Evolutionary conservation across 1,140 invertebrate genomes (phyloP), one percentile per base, ranked within the genome.

Genomic region (Drosophila persimilis): DNA sequence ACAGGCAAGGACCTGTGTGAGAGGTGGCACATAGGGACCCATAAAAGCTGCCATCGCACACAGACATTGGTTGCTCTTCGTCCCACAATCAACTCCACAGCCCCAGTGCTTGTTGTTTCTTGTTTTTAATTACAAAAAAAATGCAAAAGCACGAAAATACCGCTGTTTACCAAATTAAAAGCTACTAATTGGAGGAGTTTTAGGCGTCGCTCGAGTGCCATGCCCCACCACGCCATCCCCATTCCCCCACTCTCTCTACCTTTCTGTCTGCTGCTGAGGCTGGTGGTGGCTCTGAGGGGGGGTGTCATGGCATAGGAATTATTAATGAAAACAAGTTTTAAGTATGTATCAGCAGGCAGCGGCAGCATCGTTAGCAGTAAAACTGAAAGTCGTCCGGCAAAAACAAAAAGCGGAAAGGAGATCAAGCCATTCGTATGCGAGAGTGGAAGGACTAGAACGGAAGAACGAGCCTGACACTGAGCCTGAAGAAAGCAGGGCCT

Each of bases 141-240:
- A 88, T 86, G 81, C 81, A 81, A 86, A 88, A 75, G 81, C 81
- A 86, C 81, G 81, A 86, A 88, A 88, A 88, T 81, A 83, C 83
- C 79, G 81, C 81, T 88, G 81, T 86, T 86, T 86, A 86, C 81
- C 81, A 86, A 86, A 86, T 86, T 86, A 86, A 86, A 86, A 81
- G 81, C 81, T 86, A 88, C 81, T 86, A 86, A 86, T 86, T 86
- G 81, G 81, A 86, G 83, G 83, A 86, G 81, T 81, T 86, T 86
- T 39, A 39, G 86, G 81, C 81, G 81, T 63, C 70, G 81, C 83
- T 85, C 81, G 74, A 85, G 81, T 86, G 73, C 11, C 9, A 39
- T 11, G 4, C 24, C 24, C 24, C 4, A 24, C 24, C 31, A 8
- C 8, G 77, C 79, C 80, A 65, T 69, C 77, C 57, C 67, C 20